These are phyloP conservation scores for Leucoma salicis DNA, from an alignment of 2,888 invertebrate genomes.

Conservation along the genomic window DNA sequence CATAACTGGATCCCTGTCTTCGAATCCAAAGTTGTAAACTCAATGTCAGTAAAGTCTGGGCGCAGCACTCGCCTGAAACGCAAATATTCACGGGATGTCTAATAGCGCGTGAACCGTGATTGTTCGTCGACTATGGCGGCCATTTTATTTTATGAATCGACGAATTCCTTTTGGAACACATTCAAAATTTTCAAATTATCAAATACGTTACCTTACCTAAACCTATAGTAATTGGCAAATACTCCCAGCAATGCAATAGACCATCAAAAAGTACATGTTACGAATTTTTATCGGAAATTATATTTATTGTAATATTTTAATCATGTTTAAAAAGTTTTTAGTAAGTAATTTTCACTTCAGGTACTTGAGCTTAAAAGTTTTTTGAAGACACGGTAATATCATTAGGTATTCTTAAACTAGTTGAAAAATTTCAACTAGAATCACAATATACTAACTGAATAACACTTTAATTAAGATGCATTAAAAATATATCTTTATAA, in stretches of 20 bases:
- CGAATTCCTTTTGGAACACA: conserved; percentile 32
- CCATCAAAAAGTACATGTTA: too few relatives aligned
- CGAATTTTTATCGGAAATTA: too few relatives aligned
- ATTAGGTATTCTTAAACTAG: conserved; percentile 12
- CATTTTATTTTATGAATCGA: conserved; percentile 51
- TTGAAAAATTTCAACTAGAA: too few relatives aligned
- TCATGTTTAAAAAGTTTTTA: neutral
- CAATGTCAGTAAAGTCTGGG: conserved; percentile 25
- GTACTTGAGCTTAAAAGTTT: conserved; percentile 3
- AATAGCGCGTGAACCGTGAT: conserved; percentile 67
- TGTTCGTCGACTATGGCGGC: conserved; percentile 48
- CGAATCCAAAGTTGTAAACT: conserved; percentile 14
- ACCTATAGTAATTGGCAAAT: too few relatives aligned
- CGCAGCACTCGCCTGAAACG: conserved; percentile 43
- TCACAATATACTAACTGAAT: conserved; percentile 5
- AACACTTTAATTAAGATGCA: too few relatives aligned
- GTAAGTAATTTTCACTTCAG: conserved; percentile 1
- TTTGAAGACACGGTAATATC: conserved; percentile 1
- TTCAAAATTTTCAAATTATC: conserved; percentile 20
- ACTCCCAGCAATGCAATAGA: too few relatives aligned
- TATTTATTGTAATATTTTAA: neutral
- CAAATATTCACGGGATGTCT: conserved; percentile 55
- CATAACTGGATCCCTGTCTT: conserved; percentile 35
- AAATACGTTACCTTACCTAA: too few relatives aligned
- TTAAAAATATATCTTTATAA: too few relatives aligned